A percentile compares a stretch with the other conserved stretches of the same genome.
phyloP scores from a whole-genome alignment of 1,140 invertebrate genomes.

The Drosophila micromelanica region DNA sequence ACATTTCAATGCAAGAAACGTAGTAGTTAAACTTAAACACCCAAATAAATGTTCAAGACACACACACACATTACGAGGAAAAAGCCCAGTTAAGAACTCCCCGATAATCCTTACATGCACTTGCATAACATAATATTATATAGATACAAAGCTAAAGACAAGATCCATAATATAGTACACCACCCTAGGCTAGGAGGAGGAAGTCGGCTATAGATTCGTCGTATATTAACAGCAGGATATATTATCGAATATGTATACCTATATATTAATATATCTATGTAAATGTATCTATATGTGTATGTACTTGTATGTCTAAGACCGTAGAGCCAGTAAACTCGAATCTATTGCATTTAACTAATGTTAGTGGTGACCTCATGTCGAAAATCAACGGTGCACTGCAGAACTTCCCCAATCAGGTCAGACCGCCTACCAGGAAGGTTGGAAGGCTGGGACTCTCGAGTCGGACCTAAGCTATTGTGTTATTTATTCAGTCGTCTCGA shows the following conservation, averaged over 20 bases:
- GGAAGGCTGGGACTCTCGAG: neutral
- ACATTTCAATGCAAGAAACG: conserved; percentile 75
- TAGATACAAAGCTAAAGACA: conserved; percentile 30
- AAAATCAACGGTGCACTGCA: conserved; percentile 56
- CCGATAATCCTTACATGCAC: conserved; percentile 6
- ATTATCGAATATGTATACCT: neutral
- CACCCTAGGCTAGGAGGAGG: conserved; percentile 33
- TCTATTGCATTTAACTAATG: conserved; percentile 70
- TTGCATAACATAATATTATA: conserved; percentile 45
- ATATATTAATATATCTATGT: conserved; percentile 40
- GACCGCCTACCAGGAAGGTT: neutral
- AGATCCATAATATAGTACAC: conserved; percentile 20
- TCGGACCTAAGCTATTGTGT: conserved; percentile 17
- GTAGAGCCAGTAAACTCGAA: conserved; percentile 65
- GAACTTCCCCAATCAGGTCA: conserved; percentile 13
- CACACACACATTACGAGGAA: neutral
- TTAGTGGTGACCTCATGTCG: conserved; percentile 30
- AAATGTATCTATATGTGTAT: conserved; percentile 64
- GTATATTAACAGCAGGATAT: conserved; percentile 21
- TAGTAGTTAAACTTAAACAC: conserved; percentile 32
- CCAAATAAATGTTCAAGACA: conserved; percentile 33
- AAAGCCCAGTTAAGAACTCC: conserved; percentile 43
- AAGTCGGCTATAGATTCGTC: conserved; percentile 15
- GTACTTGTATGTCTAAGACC: conserved; percentile 69
- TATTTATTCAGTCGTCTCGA: conserved; percentile 33